Evolutionary conservation across 2,113 vertebrate species (phyloP).

Genomic region (Spermophilus dauricus): DNA sequence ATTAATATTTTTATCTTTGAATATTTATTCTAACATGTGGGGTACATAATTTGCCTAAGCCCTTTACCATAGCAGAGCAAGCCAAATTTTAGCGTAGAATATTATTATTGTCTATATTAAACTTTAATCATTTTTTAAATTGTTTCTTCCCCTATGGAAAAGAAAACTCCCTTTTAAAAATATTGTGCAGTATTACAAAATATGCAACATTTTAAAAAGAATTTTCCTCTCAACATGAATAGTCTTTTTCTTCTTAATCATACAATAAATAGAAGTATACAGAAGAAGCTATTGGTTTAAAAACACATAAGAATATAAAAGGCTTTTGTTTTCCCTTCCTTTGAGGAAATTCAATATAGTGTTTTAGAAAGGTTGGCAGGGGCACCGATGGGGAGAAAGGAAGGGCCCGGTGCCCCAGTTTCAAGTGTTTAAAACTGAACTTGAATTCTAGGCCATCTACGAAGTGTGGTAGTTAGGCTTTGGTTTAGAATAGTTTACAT

Average conservation of each 20-base stretch:
- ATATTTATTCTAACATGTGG: not conserved
- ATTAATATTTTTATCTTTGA: conserved; percentile 39
- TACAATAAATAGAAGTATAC: conserved; percentile 44
- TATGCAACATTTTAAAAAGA: conserved; percentile 52
- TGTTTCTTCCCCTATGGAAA: not conserved
- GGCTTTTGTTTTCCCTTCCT: conserved; percentile 70
- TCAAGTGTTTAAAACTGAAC: conserved; percentile 34
- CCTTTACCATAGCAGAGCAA: not conserved
- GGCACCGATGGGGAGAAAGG: not conserved
- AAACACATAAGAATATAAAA: conserved; percentile 71
- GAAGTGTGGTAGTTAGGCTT: not conserved
- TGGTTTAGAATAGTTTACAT: conserved; percentile 38
- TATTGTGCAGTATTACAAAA: conserved; percentile 14
- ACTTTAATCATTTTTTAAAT: not conserved
- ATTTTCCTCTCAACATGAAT: conserved; percentile 7
- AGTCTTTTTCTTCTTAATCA: conserved; percentile 47
- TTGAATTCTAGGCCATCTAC: conserved; percentile 61
- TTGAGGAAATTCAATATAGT: conserved; percentile 72
- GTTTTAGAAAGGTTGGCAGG: conserved; percentile 68
- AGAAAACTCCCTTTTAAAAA: conserved; percentile 3
- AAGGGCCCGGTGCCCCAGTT: conserved; percentile 57
- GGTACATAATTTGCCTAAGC: not conserved
- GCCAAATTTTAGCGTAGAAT: conserved; percentile 19
- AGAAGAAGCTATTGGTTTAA: conserved; percentile 63
- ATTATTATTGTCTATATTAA: conserved; percentile 28